Evolutionary conservation across 2,113 vertebrate species (phyloP), one percentile per base, ranked within the genome.

Genomic region (Sitta europaea): DNA sequence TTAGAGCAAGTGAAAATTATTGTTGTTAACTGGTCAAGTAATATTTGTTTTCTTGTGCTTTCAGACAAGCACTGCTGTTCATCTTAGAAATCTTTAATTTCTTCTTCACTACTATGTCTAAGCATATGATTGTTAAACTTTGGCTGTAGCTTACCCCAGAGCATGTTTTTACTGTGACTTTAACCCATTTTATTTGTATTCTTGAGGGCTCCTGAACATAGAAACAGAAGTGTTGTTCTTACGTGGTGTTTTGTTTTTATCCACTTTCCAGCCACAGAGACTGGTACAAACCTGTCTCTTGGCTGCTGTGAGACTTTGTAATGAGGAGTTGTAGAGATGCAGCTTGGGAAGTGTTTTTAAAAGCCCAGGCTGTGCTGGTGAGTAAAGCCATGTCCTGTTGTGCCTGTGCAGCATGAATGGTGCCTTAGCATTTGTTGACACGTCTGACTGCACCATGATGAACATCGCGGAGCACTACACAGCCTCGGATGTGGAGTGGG

Each of bases 401-500:
- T 88, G 29, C 84, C 35, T 62, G 87, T 72, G 14, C 97, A 99
- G 99, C 95, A 99, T 99, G 99, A 99, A 99, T 1, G 99, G 99
- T 59, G 99, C 99, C 87, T 98, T 99, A 63, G 99, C 99, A 1
- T 99, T 99, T 72, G 99, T 99, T 14, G 99, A 99, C 97, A 99
- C 99, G 0, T 99, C 99, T 1, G 99, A 99, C 97, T 99, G 99
- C 96, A 99, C 99, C 31, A 98, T 99, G 98, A 99, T 99, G 99
- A 99, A 99, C 95, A 99, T 99, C 28, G 99, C 99, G 0, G 99
- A 99, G 86, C 99, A 99, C 94, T 99, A 99, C 96, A 99, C 99
- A 96, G 99, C 99, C 45, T 99, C 99, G 0, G 99, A 99, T 1
- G 99, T 99, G 21, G 99, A 99, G 74, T 99, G 99, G 99, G 99